Conservation (phyloP, 2,797 vertebrate species). For the Trichosurus vulpecula region DNA sequence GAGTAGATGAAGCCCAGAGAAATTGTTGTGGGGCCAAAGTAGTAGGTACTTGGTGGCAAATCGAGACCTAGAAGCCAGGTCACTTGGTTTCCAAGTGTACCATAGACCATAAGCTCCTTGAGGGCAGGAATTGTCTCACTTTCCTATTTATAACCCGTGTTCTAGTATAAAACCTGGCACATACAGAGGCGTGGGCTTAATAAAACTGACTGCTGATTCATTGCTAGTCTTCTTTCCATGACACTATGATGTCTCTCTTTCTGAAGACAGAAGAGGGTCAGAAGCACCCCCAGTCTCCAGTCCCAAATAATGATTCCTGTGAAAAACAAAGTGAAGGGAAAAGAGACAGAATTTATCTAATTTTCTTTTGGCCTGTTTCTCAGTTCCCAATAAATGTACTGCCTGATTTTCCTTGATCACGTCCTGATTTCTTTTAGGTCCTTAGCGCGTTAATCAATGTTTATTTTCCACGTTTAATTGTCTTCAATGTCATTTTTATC, state of each 20-base stretch:
- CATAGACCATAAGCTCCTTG: not conserved
- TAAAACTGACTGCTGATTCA: not conserved
- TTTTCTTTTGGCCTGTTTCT: conserved; percentile 3
- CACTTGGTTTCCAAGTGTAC: not conserved
- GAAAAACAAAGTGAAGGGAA: conserved; percentile 3
- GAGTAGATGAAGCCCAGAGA: not conserved
- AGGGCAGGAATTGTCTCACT: not conserved
- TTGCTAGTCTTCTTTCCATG: not conserved
- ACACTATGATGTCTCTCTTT: not conserved
- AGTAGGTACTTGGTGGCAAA: not conserved
- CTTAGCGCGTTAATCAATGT: not conserved
- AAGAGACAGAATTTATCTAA: conserved; percentile 31
- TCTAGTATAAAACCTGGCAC: not conserved
- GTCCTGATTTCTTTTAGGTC: conserved; percentile 10
- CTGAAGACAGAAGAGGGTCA: not conserved
- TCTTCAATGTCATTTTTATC: not conserved
- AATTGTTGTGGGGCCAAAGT: not conserved
- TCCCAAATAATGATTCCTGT: not conserved
- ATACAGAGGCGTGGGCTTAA: not conserved
- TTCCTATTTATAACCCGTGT: not conserved
- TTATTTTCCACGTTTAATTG: not conserved
- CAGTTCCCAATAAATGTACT: not conserved
- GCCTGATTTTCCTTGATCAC: conserved; percentile 5
- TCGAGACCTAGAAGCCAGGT: not conserved
- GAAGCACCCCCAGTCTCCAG: not conserved